These are phyloP conservation scores for Muschampia plurimacula DNA, from an alignment of 2,888 invertebrate species.

Conservation along the genomic window DNA sequence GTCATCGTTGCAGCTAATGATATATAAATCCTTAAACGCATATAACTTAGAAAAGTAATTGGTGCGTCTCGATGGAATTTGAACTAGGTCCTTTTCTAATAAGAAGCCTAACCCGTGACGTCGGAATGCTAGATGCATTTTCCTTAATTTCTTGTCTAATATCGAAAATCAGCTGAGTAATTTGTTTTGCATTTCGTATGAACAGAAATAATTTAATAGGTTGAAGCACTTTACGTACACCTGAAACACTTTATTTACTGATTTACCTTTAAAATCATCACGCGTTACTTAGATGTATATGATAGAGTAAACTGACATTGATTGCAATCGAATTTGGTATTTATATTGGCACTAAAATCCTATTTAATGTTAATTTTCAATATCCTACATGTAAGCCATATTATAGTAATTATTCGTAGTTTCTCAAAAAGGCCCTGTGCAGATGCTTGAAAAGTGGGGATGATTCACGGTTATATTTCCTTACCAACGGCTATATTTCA, in stretches of 20 bases:
- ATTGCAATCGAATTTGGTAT: conserved; percentile 29
- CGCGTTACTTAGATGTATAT: conserved; percentile 24
- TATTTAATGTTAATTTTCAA: conserved; percentile 57
- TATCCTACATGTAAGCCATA: conserved; percentile 53
- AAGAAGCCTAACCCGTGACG: too few relatives aligned
- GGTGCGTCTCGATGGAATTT: too few relatives aligned
- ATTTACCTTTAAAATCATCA: conserved; percentile 38
- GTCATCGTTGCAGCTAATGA: too few relatives aligned
- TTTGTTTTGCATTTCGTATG: background rate
- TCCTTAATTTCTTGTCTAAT: too few relatives aligned
- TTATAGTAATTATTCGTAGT: conserved; percentile 48
- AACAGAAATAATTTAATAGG: background rate
- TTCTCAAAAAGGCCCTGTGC: conserved; percentile 43
- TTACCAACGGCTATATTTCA: background rate
- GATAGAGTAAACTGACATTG: conserved; percentile 31
- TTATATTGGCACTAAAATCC: conserved; percentile 47
- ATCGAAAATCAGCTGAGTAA: too few relatives aligned
- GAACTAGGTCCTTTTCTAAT: too few relatives aligned
- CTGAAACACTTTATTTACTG: background rate
- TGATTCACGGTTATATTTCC: background rate
- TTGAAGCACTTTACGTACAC: background rate
- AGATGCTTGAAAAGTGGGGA: background rate
- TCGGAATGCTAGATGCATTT: too few relatives aligned
- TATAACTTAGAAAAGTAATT: too few relatives aligned
- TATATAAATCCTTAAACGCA: too few relatives aligned